Conservation (phyloP, 2,888 invertebrate genomes). For the Pteria penguin region DNA sequence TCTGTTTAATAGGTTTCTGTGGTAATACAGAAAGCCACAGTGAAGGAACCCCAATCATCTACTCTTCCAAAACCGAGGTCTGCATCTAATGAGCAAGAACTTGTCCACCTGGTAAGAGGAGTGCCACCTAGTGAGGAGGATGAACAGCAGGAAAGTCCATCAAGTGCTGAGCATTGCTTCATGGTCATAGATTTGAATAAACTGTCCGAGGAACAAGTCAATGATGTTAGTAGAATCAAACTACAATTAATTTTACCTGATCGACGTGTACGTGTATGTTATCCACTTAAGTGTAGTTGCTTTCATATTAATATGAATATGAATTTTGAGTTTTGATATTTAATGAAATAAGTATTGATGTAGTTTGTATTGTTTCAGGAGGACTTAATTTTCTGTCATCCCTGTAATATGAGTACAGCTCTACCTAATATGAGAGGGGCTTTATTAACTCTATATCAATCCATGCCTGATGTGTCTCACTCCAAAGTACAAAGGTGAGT, state of each 20-base stretch:
- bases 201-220: constrained; percentile 32
- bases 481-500: constrained; percentile 12
- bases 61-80: constrained; percentile 7
- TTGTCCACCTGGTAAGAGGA: constrained; percentile 15
- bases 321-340: no score
- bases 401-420: constrained; percentile 45
- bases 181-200: constrained; percentile 35
- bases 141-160: background rate
- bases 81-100: constrained; percentile 6
- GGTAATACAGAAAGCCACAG: constrained; percentile 23
- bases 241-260: background rate
- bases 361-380: constrained; percentile 57
- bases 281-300: constrained; percentile 2
- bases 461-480: constrained; percentile 17
- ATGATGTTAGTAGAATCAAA: constrained; percentile 12
- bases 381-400: constrained; percentile 72
- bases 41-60: constrained; percentile 2
- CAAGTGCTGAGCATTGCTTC: constrained; percentile 12
- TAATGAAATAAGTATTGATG: background rate
- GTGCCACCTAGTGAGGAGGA: background rate
- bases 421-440: constrained; percentile 26
- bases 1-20: constrained; percentile 19
- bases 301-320: no score
- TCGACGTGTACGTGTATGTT: background rate
- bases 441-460: constrained; percentile 24